Evolutionary conservation across 53 echinoderm and acorn worm species (phyloP), one percentile per base, ranked within the genome.

Genomic region (Stichopus horrens): DNA sequence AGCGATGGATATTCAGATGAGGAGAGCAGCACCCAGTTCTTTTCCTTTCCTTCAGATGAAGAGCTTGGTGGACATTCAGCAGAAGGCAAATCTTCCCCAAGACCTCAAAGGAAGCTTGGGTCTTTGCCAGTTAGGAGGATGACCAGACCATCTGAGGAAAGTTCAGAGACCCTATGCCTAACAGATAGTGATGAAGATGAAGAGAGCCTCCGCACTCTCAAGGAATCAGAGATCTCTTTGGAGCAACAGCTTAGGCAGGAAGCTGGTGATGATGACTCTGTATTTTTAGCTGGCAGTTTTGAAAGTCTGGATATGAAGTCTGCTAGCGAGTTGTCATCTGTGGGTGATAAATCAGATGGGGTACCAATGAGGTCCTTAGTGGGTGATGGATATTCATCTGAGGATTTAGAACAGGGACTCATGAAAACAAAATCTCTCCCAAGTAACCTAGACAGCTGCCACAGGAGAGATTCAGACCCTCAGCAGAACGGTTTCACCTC

Each of bases 101-200:
- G 57, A 83, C 20, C 23, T 18, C 81, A 54, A 19, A 56, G 21
- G 4, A 81, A 21, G 10, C 22, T 60, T 0, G 52, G 23, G 0
- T 5, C 85, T n/a, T 66, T 67, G 6, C 85, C 67, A 65, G 20
- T 53, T 4, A 85, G 67, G 53, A 59, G 59, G 18, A 37, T 52
- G 71, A 85, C 52, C 65, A 85, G 85, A 52, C 85, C 85, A 10
- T 85, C 85, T 7, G 85, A 85, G 65, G 85, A 85, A 52, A 85
- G 85, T 52, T 85, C 85, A 63, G 85, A 66, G 66, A 85, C 85
- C 4, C 71, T 85, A 5, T 85, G 85, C 53, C 21, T 87, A 7
- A 55, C 74, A 74, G 87, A 87, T 21, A 74, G 74, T 74, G 87
- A 87, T 52, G 87, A 87, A 54, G 87, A 87, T 74, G 83, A 83